Conservation (phyloP, 2,888 invertebrate species). For the Thecocarcelia acutangulata region DNA sequence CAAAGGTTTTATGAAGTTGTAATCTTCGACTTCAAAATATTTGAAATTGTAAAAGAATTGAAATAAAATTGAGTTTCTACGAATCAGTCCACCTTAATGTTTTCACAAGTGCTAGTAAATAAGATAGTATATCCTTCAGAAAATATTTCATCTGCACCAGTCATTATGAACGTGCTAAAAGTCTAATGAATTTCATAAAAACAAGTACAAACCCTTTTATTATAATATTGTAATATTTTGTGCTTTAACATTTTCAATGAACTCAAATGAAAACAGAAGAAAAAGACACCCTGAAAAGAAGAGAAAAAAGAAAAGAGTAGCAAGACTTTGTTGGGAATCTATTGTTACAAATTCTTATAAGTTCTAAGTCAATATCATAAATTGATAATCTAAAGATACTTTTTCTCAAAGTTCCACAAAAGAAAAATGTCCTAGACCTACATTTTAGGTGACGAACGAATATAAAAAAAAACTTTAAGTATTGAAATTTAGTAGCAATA, state of each 20-base stretch:
- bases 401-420: background rate
- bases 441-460: slow-evolving; percentile 7
- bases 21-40: too few species aligned
- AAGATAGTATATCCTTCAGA: background rate
- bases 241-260: slow-evolving; percentile 20
- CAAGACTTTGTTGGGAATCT: background rate
- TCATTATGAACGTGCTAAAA: slow-evolving; percentile 59
- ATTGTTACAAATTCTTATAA: background rate
- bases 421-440: slow-evolving; percentile 47
- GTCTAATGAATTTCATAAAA: slow-evolving; percentile 57
- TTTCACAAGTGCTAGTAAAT: background rate
- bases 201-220: background rate
- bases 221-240: background rate
- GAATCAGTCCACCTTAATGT: background rate
- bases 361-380: slow-evolving; percentile 14
- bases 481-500: background rate
- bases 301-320: background rate
- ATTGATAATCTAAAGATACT: slow-evolving; percentile 23
- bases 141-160: background rate
- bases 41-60: too few species aligned
- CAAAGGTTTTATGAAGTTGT: too few species aligned
- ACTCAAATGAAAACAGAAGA: slow-evolving; percentile 10
- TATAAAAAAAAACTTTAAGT: background rate
- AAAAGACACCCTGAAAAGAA: background rate
- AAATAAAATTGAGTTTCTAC: too few species aligned